Evolutionary conservation across 92 coral and sea anemone genomes (phyloP).

Genomic region (Heteractis magnifica): DNA sequence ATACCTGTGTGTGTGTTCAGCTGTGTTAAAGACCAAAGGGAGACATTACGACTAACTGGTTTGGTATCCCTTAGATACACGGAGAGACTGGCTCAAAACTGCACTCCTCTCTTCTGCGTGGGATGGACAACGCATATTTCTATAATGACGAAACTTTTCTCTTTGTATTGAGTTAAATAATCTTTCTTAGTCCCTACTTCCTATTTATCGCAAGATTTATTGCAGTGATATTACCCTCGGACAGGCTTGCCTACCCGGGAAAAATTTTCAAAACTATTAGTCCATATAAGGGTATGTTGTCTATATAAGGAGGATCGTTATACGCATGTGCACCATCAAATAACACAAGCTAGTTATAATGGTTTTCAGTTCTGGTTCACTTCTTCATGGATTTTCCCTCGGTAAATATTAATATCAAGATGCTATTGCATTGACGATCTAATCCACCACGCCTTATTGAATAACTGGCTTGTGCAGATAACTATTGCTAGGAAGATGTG

Average conservation of each 20-base stretch:
- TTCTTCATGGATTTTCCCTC: constrained; percentile 33
- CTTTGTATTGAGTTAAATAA: not conserved
- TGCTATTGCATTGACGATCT: constrained; percentile 18
- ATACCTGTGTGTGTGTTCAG: not conserved
- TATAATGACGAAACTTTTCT: not conserved
- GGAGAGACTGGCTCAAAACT: not conserved
- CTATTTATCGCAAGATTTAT: not conserved
- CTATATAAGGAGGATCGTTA: constrained; percentile 19
- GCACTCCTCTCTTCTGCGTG: not conserved
- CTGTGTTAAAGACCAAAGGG: not conserved
- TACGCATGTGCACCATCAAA: constrained; percentile 45
- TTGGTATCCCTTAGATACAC: not conserved
- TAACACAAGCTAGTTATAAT: constrained; percentile 44
- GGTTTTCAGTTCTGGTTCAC: not conserved
- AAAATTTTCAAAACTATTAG: not conserved
- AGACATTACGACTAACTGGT: not conserved
- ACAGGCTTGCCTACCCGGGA: constrained; percentile 19
- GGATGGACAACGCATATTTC: not conserved
- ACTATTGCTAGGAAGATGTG: not conserved
- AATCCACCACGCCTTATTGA: constrained; percentile 10
- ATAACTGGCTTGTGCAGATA: not conserved
- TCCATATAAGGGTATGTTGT: constrained; percentile 15
- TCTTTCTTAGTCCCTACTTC: not conserved
- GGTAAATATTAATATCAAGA: not conserved
- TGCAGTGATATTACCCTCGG: not conserved